Evolutionary conservation across 2,888 invertebrate species (phyloP), one percentile per base, ranked within the genome.

Genomic region (Epistrophe eligans): DNA sequence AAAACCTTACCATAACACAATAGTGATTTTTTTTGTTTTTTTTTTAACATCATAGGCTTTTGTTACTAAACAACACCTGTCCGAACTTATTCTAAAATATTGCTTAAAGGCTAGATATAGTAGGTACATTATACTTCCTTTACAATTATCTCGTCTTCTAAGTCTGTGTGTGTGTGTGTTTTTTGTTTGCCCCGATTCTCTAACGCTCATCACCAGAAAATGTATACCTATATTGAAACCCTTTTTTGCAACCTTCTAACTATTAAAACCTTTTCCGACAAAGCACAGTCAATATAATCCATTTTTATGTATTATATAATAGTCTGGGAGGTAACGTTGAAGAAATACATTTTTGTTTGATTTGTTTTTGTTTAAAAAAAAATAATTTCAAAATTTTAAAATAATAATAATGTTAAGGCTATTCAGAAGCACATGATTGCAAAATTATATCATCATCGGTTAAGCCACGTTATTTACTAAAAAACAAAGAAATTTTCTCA

Each of bases 41-140:
- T 28, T 35, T 35, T 17, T n/a, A 38, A 11, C 38, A 38, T 2
- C 58, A 58, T 38, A 3, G 43, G 2, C n/a, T 32, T 17, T 57
- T 35, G 4, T 35, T 35, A 43, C 15, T n/a, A 10, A 40, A 45
- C 10, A 64, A 9, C 64, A 64, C 64, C 43, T 64, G 64, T 45
- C 58, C 2, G 11, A 17, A 58, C 5, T 24, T 2, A 58, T 58
- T 10, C 58, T 58, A 5, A 58, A 35, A 35, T 58, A 58, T 35
- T 55, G 28, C 28, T 28, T 5, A 50, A 11, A 19, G 50, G 19
- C 19, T 19, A 50, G 17, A n/a, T 32, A 32, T 32, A 32, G 32
- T 3, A 32, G 32, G 8, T 38, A 38, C 24, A 24, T 24, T 2
- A 24, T 19, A 50, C 40, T 60, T 40, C 60, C 40, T 24, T 19